Percentiles rank a stretch among this genome's conserved stretches.
phyloP scores from a whole-genome alignment of 2,888 invertebrate genomes.

The Platycnemis pennipes region DNA sequence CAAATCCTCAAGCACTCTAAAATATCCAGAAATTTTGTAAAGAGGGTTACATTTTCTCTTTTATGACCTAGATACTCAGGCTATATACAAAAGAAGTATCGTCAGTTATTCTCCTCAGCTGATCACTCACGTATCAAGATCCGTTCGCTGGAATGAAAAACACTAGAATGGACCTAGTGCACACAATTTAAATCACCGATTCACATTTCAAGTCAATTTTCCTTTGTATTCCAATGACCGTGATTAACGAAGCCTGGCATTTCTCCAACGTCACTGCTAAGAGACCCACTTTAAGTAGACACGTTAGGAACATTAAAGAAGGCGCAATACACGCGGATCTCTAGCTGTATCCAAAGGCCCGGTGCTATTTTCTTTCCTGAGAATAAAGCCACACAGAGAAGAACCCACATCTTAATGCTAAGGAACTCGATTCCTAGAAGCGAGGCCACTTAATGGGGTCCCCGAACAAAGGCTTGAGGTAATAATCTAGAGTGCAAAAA shows the following conservation, averaged over 20 bases:
- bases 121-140: too few relatives aligned
- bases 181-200: background rate
- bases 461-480: background rate
- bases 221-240: background rate
- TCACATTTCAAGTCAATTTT: background rate
- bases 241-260: background rate
- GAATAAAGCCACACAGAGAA: background rate
- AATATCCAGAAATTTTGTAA: too few relatives aligned
- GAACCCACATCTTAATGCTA: background rate
- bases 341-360: background rate
- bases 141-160: too few relatives aligned
- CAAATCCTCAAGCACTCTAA: too few relatives aligned
- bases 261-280: background rate
- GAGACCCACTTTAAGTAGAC: background rate
- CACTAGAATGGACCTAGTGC: too few relatives aligned
- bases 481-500: conserved; percentile 22
- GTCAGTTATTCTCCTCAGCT: too few relatives aligned
- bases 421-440: background rate
- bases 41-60: too few relatives aligned
- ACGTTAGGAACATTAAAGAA: background rate
- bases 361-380: background rate
- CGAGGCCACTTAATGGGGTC: conserved; percentile 22
- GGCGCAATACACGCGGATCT: background rate
- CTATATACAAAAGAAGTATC: too few relatives aligned
- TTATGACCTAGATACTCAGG: too few relatives aligned